Conservation (phyloP, 2,797 vertebrate species). For the Parauchenoglanis ngamensis region DNA sequence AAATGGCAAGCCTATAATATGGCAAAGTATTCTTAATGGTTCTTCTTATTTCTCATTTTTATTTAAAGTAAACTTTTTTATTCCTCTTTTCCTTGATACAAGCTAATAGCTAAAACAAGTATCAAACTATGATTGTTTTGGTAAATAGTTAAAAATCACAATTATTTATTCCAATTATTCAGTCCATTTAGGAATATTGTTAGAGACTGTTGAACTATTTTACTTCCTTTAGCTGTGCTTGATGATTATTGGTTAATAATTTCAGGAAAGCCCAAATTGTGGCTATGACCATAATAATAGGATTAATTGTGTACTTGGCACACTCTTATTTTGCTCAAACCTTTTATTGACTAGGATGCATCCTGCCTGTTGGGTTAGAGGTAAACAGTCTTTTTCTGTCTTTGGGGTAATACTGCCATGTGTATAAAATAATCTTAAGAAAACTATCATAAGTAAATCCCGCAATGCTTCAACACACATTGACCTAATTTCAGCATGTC, state of each 20-base stretch:
- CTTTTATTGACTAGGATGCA: background rate
- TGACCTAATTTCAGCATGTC: constrained; percentile 6
- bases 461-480: background rate
- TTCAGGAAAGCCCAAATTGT: background rate
- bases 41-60: background rate
- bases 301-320: background rate
- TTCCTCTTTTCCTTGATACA: background rate
- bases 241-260: background rate
- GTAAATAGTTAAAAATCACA: background rate
- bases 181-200: background rate
- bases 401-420: background rate
- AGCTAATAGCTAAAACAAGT: background rate
- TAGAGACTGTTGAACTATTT: background rate
- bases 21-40: background rate
- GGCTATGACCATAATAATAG: background rate
- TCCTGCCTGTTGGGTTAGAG: background rate
- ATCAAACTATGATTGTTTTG: background rate
- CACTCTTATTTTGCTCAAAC: background rate
- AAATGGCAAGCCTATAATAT: background rate
- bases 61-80: background rate
- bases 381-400: background rate
- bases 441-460: background rate
- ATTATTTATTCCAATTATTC: background rate
- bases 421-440: background rate
- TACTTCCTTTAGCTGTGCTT: background rate